phyloP scores from a whole-genome alignment of 2,113 vertebrate genomes.

The Lanius collurio region DNA sequence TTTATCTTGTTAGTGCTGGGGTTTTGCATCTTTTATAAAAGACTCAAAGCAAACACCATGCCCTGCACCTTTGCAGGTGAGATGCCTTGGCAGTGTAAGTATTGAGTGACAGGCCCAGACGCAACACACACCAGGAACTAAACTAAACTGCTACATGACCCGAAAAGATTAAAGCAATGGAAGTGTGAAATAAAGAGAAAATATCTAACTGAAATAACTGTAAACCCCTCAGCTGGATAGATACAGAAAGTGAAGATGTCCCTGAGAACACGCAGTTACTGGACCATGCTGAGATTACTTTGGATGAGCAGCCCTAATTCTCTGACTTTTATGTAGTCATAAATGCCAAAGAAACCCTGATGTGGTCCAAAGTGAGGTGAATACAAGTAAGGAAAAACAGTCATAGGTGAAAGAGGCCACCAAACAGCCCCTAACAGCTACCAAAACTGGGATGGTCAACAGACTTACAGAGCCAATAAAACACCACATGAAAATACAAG shows the following conservation, averaged over 20 bases:
- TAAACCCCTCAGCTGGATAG: conserved; percentile 8
- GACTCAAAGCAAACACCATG: neutral
- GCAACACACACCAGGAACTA: neutral
- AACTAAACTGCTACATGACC: conserved; percentile 25
- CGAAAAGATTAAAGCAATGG: conserved; percentile 27
- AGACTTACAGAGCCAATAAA: neutral
- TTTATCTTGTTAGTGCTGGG: neutral
- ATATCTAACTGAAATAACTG: conserved; percentile 40
- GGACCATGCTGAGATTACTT: conserved; percentile 11
- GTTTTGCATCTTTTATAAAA: neutral
- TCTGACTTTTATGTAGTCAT: conserved; percentile 18
- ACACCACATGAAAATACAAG: neutral
- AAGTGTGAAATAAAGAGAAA: conserved; percentile 51
- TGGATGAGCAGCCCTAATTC: conserved; percentile 17
- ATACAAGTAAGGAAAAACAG: neutral
- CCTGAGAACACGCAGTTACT: neutral
- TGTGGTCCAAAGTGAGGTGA: neutral
- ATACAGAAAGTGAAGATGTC: neutral
- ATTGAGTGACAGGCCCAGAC: neutral
- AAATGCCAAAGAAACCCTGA: neutral
- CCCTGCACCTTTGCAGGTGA: conserved; percentile 28
- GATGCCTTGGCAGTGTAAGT: neutral
- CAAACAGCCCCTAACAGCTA: neutral
- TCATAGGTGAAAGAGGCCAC: neutral
- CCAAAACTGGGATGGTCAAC: neutral